Evolutionary conservation across 1,140 invertebrate species (phyloP).

Genomic region (Drepana arcuata): DNA sequence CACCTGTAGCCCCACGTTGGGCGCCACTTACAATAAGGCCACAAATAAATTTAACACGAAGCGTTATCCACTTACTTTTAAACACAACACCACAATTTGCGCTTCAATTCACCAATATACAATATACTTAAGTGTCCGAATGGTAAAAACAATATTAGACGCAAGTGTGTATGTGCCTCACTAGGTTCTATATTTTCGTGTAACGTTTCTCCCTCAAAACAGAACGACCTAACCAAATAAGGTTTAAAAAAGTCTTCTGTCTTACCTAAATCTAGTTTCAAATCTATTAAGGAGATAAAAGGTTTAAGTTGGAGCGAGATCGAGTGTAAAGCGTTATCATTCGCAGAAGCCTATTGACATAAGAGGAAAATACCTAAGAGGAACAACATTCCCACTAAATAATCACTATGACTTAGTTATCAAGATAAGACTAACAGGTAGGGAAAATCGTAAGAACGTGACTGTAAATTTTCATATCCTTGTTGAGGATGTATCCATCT

Average conservation of each 20-base stretch:
- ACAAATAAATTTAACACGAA: conserved; percentile 58
- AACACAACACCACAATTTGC: conserved; percentile 33
- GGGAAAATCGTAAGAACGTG: conserved; percentile 29
- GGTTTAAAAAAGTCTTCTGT: conserved; percentile 3
- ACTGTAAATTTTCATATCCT: conserved; percentile 26
- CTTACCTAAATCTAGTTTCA: neutral
- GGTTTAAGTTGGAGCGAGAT: conserved; percentile 51
- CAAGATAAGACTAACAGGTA: conserved; percentile 45
- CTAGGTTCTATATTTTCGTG: conserved; percentile 3
- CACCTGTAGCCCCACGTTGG: conserved; percentile 31
- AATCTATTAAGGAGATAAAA: conserved; percentile 36
- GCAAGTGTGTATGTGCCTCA: conserved; percentile 33
- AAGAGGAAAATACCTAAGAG: conserved; percentile 28
- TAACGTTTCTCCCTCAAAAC: too few relatives aligned
- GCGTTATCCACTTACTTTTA: conserved; percentile 28
- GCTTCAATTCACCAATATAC: too few relatives aligned
- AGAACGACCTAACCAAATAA: too few relatives aligned
- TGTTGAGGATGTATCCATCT: conserved; percentile 28
- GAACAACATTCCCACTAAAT: conserved; percentile 27
- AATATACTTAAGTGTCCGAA: conserved; percentile 22
- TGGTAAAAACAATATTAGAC: conserved; percentile 28
- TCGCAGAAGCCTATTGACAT: conserved; percentile 37
- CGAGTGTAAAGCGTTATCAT: conserved; percentile 51
- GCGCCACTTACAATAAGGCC: conserved; percentile 55
- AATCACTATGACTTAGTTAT: conserved; percentile 60